These are phyloP conservation scores for Ridgeia piscesae DNA, from an alignment of 1,140 invertebrate genomes.

Conservation along the genomic window DNA sequence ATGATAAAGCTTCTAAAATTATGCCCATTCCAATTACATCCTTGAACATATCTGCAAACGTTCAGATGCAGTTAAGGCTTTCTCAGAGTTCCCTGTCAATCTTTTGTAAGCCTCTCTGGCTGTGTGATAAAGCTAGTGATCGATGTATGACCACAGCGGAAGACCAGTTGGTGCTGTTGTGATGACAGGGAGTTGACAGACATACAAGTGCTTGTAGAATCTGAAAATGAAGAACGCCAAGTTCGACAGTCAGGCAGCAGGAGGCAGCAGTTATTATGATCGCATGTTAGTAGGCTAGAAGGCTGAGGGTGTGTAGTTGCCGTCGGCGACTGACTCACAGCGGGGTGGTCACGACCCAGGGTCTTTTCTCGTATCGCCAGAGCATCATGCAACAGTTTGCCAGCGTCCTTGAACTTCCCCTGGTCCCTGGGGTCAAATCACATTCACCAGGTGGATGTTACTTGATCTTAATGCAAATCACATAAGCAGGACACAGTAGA, in stretches of 20 bases:
- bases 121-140: not conserved
- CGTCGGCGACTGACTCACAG: conserved; percentile 66
- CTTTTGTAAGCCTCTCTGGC: too few species aligned
- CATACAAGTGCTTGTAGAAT: not conserved
- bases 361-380: conserved; percentile 97
- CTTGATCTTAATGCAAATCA: not conserved
- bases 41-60: too few species aligned
- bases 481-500: not conserved
- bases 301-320: not conserved
- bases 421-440: conserved; percentile 66
- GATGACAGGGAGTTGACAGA: not conserved
- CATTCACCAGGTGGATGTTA: not conserved
- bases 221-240: not conserved
- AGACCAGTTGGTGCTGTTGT: not conserved
- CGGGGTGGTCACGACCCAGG: conserved; percentile 97
- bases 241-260: not conserved
- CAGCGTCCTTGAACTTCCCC: conserved; percentile 99
- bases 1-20: too few species aligned
- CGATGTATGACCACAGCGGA: not conserved
- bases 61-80: too few species aligned
- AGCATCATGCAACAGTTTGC: conserved; percentile 96
- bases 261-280: not conserved
- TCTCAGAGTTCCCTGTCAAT: too few species aligned
- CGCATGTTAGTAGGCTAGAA: not conserved
- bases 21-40: too few species aligned